phyloP scores from a whole-genome alignment of 2,113 vertebrate genomes.

The Eolophus roseicapilla region DNA sequence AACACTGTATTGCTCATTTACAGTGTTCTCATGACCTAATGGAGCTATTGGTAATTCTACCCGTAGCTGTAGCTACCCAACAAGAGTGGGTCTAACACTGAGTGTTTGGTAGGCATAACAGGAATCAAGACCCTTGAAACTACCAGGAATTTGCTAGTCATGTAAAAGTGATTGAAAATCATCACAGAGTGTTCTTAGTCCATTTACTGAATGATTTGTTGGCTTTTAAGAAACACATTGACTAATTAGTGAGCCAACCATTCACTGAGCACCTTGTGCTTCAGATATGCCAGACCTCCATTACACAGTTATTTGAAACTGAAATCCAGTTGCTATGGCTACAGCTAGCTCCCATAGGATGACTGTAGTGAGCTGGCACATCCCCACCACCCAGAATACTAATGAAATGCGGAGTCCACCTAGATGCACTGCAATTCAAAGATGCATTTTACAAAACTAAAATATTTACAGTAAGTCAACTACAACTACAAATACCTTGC shows the following conservation, averaged over 20 bases:
- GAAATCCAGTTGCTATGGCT: conserved; percentile 66
- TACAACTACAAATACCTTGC: conserved; percentile 3
- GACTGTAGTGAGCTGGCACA: conserved; percentile 30
- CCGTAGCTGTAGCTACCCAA: not conserved
- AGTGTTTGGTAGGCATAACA: not conserved
- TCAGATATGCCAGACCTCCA: conserved; percentile 1
- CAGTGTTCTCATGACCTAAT: not conserved
- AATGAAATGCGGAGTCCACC: conserved; percentile 47
- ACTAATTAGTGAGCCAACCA: conserved; percentile 41
- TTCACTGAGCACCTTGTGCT: conserved; percentile 25
- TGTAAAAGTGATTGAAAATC: not conserved
- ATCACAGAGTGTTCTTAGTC: not conserved
- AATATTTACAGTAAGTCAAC: not conserved
- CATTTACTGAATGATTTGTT: not conserved
- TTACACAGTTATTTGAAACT: conserved; percentile 4
- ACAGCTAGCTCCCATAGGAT: conserved; percentile 49
- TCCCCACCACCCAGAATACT: conserved; percentile 50
- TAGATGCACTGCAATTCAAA: not conserved
- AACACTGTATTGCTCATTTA: not conserved
- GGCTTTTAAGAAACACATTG: not conserved
- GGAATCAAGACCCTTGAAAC: not conserved
- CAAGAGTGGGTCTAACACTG: not conserved
- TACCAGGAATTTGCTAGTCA: not conserved
- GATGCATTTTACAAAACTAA: not conserved
- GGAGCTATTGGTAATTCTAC: not conserved